Conservation (phyloP, 2,797 vertebrate genomes). For the Oryzias sinensis region DNA sequence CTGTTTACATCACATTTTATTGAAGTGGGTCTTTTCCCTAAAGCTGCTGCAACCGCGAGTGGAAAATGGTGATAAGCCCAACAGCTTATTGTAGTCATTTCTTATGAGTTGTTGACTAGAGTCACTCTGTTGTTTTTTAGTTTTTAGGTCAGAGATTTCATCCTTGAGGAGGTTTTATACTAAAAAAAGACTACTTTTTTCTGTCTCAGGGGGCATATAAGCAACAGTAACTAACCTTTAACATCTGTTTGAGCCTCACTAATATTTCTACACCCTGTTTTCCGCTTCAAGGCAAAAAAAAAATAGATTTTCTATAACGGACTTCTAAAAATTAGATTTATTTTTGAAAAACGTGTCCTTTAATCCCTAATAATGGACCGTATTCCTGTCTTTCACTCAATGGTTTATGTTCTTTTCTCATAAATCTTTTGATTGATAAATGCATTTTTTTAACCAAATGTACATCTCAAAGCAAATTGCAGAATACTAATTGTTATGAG, state of each 20-base stretch:
- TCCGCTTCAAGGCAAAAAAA: slow-evolving; percentile 7
- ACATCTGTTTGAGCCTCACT: slow-evolving; percentile 21
- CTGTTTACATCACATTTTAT: slow-evolving; percentile 10
- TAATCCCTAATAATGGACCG: too few species aligned
- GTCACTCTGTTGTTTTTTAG: slow-evolving; percentile 14
- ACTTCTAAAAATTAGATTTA: slow-evolving; percentile 6
- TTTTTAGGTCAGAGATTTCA: slow-evolving; percentile 38
- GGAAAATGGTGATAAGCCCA: slow-evolving; percentile 10
- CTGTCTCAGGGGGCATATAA: slow-evolving; percentile 26
- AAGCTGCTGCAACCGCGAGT: slow-evolving; percentile 16
- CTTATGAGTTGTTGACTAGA: slow-evolving; percentile 29
- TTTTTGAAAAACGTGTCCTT: too few species aligned
- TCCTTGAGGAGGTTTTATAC: slow-evolving; percentile 13
- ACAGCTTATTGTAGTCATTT: slow-evolving; percentile 26
- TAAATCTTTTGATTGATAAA: too few species aligned
- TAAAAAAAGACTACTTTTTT: slow-evolving; percentile 7
- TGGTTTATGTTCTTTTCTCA: too few species aligned
- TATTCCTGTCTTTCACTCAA: too few species aligned
- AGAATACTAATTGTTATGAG: too few species aligned
- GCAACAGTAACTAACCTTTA: slow-evolving; percentile 18
- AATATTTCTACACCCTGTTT: slow-evolving; percentile 9
- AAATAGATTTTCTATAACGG: slow-evolving; percentile 3
- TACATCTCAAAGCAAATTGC: too few species aligned
- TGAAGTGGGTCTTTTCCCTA: slow-evolving; percentile 8
- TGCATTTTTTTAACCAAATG: too few species aligned